Conservation (phyloP, 2,113 vertebrate genomes). For the Rhabdornis inornatus region DNA sequence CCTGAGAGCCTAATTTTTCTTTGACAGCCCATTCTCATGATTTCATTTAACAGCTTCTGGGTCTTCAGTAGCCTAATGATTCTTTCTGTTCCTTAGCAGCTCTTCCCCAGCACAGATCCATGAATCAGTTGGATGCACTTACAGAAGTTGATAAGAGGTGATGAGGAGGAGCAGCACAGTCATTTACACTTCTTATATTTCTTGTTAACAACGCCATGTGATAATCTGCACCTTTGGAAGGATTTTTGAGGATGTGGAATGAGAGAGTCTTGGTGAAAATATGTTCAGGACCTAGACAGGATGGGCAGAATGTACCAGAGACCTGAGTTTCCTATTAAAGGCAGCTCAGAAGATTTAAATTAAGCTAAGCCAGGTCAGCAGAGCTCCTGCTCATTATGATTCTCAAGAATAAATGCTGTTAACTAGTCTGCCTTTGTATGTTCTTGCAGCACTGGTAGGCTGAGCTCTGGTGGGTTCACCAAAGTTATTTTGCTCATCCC, state of each 20-base stretch:
- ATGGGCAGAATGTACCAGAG: neutral
- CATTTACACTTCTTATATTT: neutral
- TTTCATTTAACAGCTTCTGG: neutral
- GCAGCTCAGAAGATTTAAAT: neutral
- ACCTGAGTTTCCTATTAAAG: neutral
- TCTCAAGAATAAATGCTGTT: neutral
- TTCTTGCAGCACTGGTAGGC: neutral
- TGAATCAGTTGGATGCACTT: neutral
- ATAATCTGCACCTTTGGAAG: neutral
- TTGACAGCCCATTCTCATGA: neutral
- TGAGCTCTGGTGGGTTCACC: neutral
- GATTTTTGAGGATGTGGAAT: neutral
- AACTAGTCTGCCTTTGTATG: neutral
- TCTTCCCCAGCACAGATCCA: neutral
- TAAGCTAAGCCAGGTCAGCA: neutral
- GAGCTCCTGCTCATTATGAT: neutral
- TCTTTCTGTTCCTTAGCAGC: neutral
- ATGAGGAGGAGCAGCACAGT: neutral
- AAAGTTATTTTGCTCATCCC: fast-evolving
- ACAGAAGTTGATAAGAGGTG: neutral
- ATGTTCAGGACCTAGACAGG: neutral
- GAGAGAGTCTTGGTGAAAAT: neutral
- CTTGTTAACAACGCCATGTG: neutral
- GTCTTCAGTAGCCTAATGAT: neutral
- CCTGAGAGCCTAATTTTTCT: neutral